phyloP scores from a whole-genome alignment of 2,113 vertebrate genomes.

The Cottus gobio region DNA sequence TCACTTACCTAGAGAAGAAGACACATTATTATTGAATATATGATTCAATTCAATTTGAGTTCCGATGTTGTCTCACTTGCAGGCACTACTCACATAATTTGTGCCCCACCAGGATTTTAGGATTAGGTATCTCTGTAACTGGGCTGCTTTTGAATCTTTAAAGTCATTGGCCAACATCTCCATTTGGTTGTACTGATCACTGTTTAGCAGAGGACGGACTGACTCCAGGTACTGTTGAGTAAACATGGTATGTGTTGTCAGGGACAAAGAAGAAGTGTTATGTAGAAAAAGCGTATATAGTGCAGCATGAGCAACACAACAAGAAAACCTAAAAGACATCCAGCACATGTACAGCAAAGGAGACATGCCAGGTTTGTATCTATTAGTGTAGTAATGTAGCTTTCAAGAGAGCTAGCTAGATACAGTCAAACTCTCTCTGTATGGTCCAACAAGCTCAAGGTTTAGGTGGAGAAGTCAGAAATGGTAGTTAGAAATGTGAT shows the following conservation, averaged over 20 bases:
- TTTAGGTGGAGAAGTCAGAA: neutral
- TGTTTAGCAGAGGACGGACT: slow-evolving; percentile 87
- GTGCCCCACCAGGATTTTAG: slow-evolving; percentile 96
- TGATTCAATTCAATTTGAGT: neutral
- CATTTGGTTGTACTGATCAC: slow-evolving; percentile 85
- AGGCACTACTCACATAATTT: slow-evolving; percentile 89
- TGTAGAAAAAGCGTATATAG: neutral
- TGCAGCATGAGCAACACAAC: neutral
- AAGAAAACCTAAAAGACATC: slow-evolving; percentile 6
- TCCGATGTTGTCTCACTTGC: neutral
- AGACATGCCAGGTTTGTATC: rapidly evolving
- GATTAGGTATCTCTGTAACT: slow-evolving; percentile 90
- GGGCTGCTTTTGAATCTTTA: slow-evolving; percentile 84
- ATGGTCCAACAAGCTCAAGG: neutral
- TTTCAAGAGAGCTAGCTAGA: neutral
- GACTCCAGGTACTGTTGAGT: slow-evolving; percentile 92
- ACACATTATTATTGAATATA: neutral
- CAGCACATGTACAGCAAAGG: neutral
- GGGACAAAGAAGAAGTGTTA: neutral
- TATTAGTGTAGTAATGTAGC: rapidly evolving
- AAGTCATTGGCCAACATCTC: slow-evolving; percentile 89
- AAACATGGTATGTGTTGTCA: slow-evolving; percentile 12
- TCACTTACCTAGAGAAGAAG: slow-evolving; percentile 75
- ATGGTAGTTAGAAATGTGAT: neutral
- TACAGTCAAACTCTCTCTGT: neutral